phyloP scores from a whole-genome alignment of 2,113 vertebrate genomes.

The Chiloscyllium plagiosum region DNA sequence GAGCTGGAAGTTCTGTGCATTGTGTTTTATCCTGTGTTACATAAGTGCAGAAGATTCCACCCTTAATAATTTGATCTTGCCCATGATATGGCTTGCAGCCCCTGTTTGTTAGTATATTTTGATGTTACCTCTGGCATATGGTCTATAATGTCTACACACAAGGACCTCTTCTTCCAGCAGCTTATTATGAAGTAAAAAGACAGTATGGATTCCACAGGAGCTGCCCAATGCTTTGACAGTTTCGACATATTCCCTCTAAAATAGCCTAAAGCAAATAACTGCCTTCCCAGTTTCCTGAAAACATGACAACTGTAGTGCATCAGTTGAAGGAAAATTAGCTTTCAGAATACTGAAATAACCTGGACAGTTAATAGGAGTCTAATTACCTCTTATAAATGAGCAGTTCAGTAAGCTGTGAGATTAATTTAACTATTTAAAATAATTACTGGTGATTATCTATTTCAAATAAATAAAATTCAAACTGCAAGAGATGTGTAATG shows the following conservation, averaged over 20 bases:
- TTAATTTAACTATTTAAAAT: not conserved
- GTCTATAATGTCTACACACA: not conserved
- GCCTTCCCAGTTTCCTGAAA: not conserved
- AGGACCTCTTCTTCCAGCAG: not conserved
- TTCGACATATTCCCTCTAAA: not conserved
- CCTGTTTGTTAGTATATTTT: not conserved
- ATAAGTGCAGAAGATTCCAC: too few species aligned
- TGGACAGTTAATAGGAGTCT: not conserved
- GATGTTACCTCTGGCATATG: not conserved
- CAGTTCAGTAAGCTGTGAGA: not conserved
- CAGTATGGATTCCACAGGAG: not conserved
- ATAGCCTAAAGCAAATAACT: not conserved
- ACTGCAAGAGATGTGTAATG: not conserved
- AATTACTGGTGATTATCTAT: not conserved
- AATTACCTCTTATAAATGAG: not conserved
- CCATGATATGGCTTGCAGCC: not conserved
- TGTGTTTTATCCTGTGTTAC: too few species aligned
- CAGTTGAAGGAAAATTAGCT: not conserved
- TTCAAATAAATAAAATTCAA: not conserved
- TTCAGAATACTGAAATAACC: not conserved
- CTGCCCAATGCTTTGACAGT: not conserved
- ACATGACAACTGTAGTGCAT: not conserved
- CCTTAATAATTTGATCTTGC: not conserved
- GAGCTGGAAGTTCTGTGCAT: too few species aligned
- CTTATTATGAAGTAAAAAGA: not conserved